These are phyloP conservation scores for Argyra leucocephala DNA, from an alignment of 2,888 invertebrate species.

Conservation along the genomic window DNA sequence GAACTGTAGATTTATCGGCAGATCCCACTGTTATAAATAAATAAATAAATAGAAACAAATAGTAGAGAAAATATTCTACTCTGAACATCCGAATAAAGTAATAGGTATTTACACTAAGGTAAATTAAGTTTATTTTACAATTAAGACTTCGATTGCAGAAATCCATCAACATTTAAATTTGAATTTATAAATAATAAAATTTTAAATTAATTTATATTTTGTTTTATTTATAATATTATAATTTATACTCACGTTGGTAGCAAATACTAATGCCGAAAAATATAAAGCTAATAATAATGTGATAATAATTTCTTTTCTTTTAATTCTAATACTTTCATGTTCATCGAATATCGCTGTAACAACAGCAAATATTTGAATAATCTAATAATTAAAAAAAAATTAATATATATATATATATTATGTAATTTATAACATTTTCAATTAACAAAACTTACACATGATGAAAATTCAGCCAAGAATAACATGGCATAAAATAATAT, in stretches of 20 bases:
- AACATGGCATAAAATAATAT: slow-evolving; percentile 67
- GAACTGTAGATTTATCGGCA: no score
- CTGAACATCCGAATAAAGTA: no score
- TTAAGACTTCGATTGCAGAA: no score
- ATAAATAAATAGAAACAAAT: no score
- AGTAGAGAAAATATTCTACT: no score
- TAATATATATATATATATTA: not conserved
- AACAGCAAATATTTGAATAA: slow-evolving; percentile 36
- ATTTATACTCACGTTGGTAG: slow-evolving; percentile 32
- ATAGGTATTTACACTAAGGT: no score
- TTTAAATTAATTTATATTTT: no score
- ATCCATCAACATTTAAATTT: no score
- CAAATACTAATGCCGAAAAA: slow-evolving; percentile 33
- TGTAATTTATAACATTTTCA: not conserved
- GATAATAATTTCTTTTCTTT: slow-evolving; percentile 28
- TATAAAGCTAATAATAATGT: slow-evolving; percentile 26
- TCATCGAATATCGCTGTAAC: slow-evolving; percentile 39
- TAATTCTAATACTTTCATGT: slow-evolving; percentile 32
- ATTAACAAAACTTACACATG: slow-evolving; percentile 66
- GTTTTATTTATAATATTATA: not conserved
- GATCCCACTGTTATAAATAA: no score
- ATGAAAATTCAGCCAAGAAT: slow-evolving; percentile 61
- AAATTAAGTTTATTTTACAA: no score
- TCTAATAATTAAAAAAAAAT: slow-evolving; percentile 24
- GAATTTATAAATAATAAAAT: no score